Conservation (phyloP, 2,888 invertebrate species). For the Ophion ventricosus region DNA sequence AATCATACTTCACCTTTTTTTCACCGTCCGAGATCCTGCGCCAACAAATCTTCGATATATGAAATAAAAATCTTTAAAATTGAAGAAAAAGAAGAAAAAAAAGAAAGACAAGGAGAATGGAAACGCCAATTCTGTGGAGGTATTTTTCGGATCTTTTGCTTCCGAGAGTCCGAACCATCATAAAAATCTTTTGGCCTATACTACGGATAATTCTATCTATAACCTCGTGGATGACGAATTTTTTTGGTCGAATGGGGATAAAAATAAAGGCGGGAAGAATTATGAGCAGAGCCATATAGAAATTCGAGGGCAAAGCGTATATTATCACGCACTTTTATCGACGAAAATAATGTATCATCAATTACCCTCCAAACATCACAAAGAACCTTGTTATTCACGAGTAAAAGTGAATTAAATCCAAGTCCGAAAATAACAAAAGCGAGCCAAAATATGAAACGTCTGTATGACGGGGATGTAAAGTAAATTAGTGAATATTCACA, state of each 20-base stretch:
- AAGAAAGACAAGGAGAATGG: background rate
- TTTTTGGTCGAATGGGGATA: background rate
- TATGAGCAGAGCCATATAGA: background rate
- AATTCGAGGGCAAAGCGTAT: background rate
- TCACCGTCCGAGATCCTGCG: background rate
- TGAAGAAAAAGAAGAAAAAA: background rate
- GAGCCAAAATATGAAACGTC: background rate
- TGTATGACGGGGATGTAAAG: background rate
- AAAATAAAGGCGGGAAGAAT: constrained; percentile 1
- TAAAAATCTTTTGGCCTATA: background rate
- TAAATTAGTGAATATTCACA: background rate
- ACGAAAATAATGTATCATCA: background rate
- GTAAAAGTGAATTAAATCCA: background rate
- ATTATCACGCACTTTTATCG: background rate
- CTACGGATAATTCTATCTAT: background rate
- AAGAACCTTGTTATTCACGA: background rate
- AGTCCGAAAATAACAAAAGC: background rate
- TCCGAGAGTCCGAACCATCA: background rate
- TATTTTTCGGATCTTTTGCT: background rate
- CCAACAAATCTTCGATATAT: background rate
- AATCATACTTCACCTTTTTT: constrained; percentile 29
- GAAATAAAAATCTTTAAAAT: background rate
- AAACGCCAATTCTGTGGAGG: background rate
- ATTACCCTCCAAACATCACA: background rate
- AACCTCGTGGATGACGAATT: background rate